Evolutionary conservation across 2,888 invertebrate genomes (phyloP).

Genomic region (Parasteatoda lunata): DNA sequence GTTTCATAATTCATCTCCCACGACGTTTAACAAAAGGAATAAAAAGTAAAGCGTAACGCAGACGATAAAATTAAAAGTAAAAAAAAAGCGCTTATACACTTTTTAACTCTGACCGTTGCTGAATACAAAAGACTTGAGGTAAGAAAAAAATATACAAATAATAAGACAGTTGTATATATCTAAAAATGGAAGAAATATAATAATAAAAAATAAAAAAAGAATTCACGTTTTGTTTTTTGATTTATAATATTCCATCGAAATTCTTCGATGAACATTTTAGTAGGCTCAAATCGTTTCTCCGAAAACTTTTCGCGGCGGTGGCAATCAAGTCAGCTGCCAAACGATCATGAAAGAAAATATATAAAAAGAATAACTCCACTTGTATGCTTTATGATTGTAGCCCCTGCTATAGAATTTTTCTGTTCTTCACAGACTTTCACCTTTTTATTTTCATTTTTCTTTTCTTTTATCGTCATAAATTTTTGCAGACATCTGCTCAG

Average conservation of each 20-base stretch:
- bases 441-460: not conserved
- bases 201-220: not conserved
- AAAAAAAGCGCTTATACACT: not conserved
- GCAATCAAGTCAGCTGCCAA: slow-evolving; percentile 51
- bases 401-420: not conserved
- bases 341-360: not conserved
- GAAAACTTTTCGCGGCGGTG: slow-evolving; percentile 27
- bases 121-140: slow-evolving; percentile 5
- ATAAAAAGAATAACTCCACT: slow-evolving; percentile 2
- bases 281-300: slow-evolving; percentile 23
- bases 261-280: slow-evolving; percentile 13
- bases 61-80: slow-evolving; percentile 1
- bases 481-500: slow-evolving; percentile 23
- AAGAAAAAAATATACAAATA: not conserved
- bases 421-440: not conserved
- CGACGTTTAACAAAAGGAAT: slow-evolving; percentile 5
- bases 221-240: slow-evolving; percentile 26
- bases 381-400: slow-evolving; percentile 4
- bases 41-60: not conserved
- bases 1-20: slow-evolving; percentile 15
- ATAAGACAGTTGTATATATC: not conserved
- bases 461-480: slow-evolving; percentile 5
- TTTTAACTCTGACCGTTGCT: not conserved
- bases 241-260: slow-evolving; percentile 40
- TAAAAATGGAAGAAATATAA: slow-evolving; percentile 4